Evolutionary conservation across 2,888 invertebrate species (phyloP).

Genomic region (Orthonychiurus folsomi): DNA sequence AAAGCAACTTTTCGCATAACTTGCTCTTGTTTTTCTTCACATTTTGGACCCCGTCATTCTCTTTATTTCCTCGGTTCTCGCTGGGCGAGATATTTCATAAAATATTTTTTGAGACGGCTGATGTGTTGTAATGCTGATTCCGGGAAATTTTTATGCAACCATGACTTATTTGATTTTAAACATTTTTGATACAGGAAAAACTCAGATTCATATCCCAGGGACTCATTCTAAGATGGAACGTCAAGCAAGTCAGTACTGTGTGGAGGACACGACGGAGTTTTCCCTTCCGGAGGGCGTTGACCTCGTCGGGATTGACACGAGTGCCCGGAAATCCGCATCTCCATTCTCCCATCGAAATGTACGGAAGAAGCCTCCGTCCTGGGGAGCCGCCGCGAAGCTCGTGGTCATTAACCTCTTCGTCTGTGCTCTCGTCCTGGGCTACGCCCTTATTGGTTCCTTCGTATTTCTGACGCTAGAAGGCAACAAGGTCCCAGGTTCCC

Average conservation of each 20-base stretch:
- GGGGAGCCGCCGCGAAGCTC: constrained; percentile 38
- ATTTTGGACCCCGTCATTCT: not conserved
- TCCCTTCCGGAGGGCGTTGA: constrained; percentile 40
- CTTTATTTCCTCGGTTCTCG: not conserved
- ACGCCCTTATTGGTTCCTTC: constrained; percentile 60
- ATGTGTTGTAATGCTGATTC: too few species aligned
- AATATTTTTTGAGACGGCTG: too few species aligned
- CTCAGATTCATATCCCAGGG: too few species aligned
- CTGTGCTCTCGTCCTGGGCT: constrained; percentile 69
- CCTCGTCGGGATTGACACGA: constrained; percentile 36
- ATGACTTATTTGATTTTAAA: too few species aligned
- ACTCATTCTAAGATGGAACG: not conserved
- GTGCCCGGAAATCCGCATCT: constrained; percentile 21
- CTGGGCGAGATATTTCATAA: too few species aligned
- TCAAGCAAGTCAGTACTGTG: constrained; percentile 12
- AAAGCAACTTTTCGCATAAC: not conserved
- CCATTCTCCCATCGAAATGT: not conserved
- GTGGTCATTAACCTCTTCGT: constrained; percentile 67
- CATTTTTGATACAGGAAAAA: too few species aligned
- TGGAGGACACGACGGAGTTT: constrained; percentile 36
- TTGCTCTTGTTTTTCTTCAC: not conserved
- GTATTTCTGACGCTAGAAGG: constrained; percentile 72
- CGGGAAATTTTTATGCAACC: too few species aligned
- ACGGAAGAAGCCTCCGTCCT: constrained; percentile 7
- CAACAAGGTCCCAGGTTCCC: constrained; percentile 20